Conservation (phyloP, 2,113 vertebrate genomes). For the Calypte anna region DNA sequence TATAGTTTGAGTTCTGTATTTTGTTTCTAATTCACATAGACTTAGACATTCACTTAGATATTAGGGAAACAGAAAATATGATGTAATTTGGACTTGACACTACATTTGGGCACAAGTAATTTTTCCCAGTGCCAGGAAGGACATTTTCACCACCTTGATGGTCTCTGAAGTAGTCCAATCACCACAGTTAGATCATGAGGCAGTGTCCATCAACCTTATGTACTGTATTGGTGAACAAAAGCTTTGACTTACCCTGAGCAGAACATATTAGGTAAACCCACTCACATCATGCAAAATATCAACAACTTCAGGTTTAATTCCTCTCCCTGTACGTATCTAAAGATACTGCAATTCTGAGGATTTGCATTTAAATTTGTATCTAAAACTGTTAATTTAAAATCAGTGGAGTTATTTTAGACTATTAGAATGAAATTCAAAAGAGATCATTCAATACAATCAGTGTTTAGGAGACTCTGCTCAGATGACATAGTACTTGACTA, state of each 20-base stretch:
- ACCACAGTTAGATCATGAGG: not conserved
- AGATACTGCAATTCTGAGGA: not conserved
- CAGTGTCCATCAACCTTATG: too few species aligned
- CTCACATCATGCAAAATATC: fast-evolving
- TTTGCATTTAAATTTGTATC: not conserved
- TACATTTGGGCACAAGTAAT: not conserved
- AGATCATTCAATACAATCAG: not conserved
- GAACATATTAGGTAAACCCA: not conserved
- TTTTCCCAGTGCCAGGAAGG: not conserved
- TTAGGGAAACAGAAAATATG: not conserved
- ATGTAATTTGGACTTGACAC: not conserved
- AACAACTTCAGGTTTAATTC: not conserved
- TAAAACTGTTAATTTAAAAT: not conserved
- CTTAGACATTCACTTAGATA: not conserved
- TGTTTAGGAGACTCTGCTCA: not conserved
- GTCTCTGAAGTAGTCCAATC: not conserved
- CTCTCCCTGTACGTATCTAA: not conserved
- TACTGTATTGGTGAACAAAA: not conserved
- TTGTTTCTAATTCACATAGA: not conserved
- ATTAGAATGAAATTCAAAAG: not conserved
- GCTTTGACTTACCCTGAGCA: not conserved
- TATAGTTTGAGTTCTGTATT: not conserved
- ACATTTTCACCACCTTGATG: not conserved
- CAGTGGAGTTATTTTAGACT: not conserved
- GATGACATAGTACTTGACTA: not conserved